Base-by-base conservation (phyloP, 2,113 vertebrate species). In the Daubentonia madagascariensis region DNA sequence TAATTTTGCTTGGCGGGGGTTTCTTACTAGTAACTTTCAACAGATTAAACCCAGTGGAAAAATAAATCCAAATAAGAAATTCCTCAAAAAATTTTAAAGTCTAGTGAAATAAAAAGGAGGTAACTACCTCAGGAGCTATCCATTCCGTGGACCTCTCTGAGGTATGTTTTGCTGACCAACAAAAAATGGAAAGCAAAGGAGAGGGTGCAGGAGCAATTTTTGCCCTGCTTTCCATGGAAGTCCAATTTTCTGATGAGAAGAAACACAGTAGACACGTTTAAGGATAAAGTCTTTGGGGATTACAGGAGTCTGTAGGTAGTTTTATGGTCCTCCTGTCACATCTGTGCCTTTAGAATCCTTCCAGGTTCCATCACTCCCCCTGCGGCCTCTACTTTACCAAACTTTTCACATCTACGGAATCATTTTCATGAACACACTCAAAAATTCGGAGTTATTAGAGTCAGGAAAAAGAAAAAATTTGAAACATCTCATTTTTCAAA, bases 401-500 rank as follows among this genome's bases (percentile, higher is more conserved):
- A 59, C 6, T 76, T 75, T 89, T 92, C 50, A 14, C 48, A 52
- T 88, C 23, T 40, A 43, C 40, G 13, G 7, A 68, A 90, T 75
- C 18, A 83, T 57, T 57, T 86, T 96, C 6, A 30, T 17, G 81
- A 73, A 54, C 0, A 35, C 28, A 75, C 37, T 85, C 32, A 93
- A 76, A 68, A 96, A 30, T 81, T 93, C 61, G 57, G 57, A 94
- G 43, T 85, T 68, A 23, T n/a, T 85, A 63, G n/a, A 73, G 61
- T 87, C 87, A 75, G n/a, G 84, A 28, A 78, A 83, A 25, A 96
- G n/a, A 40, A 54, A 86, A 63, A 22, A 52, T 18, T 35, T 61
- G 67, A 96, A 97, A 63, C 57, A 59, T 25, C 23, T 68, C 63
- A 63, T 93, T 81, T 96, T 95, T 76, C 14, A 13, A 72, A 95